Conservation (phyloP, 2,113 vertebrate genomes). For the Corydoras sp. region DNA sequence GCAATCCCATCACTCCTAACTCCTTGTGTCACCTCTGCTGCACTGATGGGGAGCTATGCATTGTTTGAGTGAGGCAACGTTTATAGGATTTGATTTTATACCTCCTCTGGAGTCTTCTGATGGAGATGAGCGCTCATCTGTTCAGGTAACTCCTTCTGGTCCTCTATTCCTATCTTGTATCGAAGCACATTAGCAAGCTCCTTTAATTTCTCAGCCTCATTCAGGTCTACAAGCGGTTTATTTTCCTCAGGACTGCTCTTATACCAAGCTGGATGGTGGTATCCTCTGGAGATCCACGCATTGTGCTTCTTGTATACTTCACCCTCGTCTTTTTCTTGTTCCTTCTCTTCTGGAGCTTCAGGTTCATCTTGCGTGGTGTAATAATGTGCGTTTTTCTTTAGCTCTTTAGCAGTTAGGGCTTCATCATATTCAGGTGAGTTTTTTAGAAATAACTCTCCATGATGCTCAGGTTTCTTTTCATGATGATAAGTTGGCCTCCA, state of each 20-base stretch:
- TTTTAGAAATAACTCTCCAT: slow-evolving; percentile 16
- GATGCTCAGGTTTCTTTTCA: slow-evolving; percentile 16
- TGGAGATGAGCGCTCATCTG: slow-evolving; percentile 55
- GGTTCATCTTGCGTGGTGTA: slow-evolving; percentile 24
- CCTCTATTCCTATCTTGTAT: slow-evolving; percentile 77
- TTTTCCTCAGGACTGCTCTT: slow-evolving; percentile 57
- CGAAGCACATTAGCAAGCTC: slow-evolving; percentile 75
- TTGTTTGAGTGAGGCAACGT: background rate
- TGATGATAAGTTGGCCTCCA: slow-evolving; percentile 29
- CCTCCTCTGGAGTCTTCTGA: slow-evolving; percentile 74
- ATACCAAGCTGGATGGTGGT: slow-evolving; percentile 73
- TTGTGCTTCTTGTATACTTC: slow-evolving; percentile 63
- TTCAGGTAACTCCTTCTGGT: slow-evolving; percentile 57
- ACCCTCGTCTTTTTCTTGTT: slow-evolving; percentile 45
- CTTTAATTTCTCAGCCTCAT: slow-evolving; percentile 61
- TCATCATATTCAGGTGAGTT: slow-evolving; percentile 27
- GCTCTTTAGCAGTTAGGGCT: slow-evolving; percentile 26
- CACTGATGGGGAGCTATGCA: background rate
- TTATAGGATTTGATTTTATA: slow-evolving; percentile 45
- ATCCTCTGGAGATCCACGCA: slow-evolving; percentile 59
- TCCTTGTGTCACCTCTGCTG: too few species aligned
- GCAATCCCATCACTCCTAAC: too few species aligned
- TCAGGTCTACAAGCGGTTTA: background rate
- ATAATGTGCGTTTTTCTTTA: slow-evolving; percentile 49
- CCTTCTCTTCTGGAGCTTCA: slow-evolving; percentile 12